Evolutionary conservation across 1,140 invertebrate species (phyloP), one percentile per base, ranked within the genome.

Genomic region (Campoletis sonorensis): DNA sequence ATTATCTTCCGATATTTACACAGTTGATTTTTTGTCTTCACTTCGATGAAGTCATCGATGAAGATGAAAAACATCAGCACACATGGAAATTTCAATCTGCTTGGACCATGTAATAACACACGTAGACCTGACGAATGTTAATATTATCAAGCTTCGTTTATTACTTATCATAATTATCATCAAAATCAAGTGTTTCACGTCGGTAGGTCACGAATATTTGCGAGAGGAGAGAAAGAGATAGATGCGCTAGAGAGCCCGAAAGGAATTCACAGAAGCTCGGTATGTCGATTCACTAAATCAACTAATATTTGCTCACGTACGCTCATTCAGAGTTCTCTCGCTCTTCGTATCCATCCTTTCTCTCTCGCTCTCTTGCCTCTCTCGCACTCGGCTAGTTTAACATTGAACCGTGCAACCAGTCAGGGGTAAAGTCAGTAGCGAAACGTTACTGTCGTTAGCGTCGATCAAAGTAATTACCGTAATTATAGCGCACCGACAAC

Each of bases 381-480:
- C 40, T 33, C 7, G 30, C 30, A 33, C 7, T 33, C 30, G 30
- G 30, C 40, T 11, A 45, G 40, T 45, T 13, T 45, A 45, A 45
- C 40, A 16, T 21, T 23, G 72, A 54, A 37, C 23, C 4, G 7
- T 23, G 54, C 3, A 3, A 64, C 5, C 23, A 61, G 51, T 26
- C 10, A 37, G 15, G 45, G 21, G n/a, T 40, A 27, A 67, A n/a
- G 30, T 58, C 37, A 78, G 67, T 80, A 81, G 79, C 79, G 30
- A 70, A 79, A 49, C 79, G 79, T 80, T 83, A 79, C 54, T 64
- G 79, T 81, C 80, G 80, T 81, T 83, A 83, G 79, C 80, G 82
- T 83, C 80, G 76, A 83, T 83, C 80, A 83, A 83, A 83, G 79
- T 83, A 83, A 83, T 83, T 81, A 83, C 80, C 70, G 76, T 81